A percentile compares a stretch with the other conserved stretches of the same genome.
Evolutionary conservation across 1,140 invertebrate species (phyloP).

Genomic region (Eueides isabella): DNA sequence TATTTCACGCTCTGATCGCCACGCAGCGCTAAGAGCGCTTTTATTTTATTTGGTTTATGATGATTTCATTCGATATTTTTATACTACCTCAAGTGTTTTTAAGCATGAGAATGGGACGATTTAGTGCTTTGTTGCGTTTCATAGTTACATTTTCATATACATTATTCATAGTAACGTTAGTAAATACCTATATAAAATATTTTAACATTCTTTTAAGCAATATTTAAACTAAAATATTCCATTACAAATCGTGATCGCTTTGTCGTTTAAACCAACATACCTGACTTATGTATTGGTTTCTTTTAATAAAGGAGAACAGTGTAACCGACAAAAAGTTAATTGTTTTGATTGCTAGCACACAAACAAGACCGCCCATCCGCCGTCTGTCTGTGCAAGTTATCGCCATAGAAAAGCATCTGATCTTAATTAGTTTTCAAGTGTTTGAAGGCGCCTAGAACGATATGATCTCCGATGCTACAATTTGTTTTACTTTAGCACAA

Average conservation of each 20-base stretch:
- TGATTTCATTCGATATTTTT: slow-evolving; percentile 32
- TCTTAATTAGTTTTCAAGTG: slow-evolving; percentile 82
- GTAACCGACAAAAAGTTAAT: slow-evolving; percentile 78
- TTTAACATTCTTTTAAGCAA: no score
- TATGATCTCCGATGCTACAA: slow-evolving; percentile 78
- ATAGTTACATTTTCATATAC: not conserved
- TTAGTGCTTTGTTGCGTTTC: not conserved
- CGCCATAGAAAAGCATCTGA: slow-evolving; percentile 78
- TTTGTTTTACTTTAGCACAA: slow-evolving; percentile 77
- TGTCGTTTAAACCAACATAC: slow-evolving; percentile 1
- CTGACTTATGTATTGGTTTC: slow-evolving; percentile 56
- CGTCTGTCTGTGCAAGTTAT: slow-evolving; percentile 73
- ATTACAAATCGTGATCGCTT: not conserved
- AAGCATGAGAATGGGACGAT: slow-evolving; percentile 1
- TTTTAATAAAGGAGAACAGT: slow-evolving; percentile 63
- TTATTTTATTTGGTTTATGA: slow-evolving; percentile 52
- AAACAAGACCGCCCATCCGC: slow-evolving; percentile 57
- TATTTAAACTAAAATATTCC: not conserved
- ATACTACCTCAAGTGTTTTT: slow-evolving; percentile 37
- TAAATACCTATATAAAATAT: not conserved
- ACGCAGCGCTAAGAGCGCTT: slow-evolving; percentile 66
- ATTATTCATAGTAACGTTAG: not conserved
- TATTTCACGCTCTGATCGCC: slow-evolving; percentile 76
- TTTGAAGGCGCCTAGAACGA: slow-evolving; percentile 77
- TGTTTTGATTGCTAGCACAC: slow-evolving; percentile 79